Evolutionary conservation across 2,113 vertebrate species (phyloP).

Genomic region (Rhizomys pruinosus): DNA sequence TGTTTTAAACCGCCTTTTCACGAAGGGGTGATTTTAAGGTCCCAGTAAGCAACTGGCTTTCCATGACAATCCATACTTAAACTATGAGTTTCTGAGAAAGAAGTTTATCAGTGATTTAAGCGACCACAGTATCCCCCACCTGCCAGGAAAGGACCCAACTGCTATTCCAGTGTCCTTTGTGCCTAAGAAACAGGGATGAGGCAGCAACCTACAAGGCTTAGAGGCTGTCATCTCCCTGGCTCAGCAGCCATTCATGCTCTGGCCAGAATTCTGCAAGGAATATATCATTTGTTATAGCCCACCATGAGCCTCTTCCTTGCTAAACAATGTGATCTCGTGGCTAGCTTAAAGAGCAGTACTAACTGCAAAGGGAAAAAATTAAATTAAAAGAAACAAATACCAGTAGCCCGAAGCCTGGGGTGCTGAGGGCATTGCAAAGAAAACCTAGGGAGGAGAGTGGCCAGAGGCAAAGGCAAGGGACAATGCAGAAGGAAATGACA

Average conservation of each 20-base stretch:
- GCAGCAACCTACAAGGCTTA: not conserved
- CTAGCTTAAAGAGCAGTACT: not conserved
- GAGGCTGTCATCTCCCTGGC: not conserved
- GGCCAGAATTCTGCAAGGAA: not conserved
- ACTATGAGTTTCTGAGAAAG: constrained; percentile 18
- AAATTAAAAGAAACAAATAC: constrained; percentile 63
- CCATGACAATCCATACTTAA: no score
- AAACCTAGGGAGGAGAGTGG: constrained; percentile 63
- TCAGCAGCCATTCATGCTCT: not conserved
- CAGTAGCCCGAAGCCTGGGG: constrained; percentile 5
- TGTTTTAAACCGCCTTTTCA: not conserved
- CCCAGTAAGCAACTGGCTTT: not conserved
- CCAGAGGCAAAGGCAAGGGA: constrained; percentile 6
- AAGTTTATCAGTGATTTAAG: not conserved
- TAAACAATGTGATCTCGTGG: not conserved
- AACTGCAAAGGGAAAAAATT: constrained; percentile 48
- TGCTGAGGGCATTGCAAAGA: constrained; percentile 68
- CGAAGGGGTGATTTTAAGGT: not conserved
- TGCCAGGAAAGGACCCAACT: not conserved
- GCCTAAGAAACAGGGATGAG: not conserved
- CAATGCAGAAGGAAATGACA: constrained; percentile 64
- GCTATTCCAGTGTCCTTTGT: not conserved
- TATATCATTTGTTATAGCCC: not conserved
- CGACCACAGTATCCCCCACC: not conserved
- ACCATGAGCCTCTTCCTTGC: not conserved